Conservation (phyloP, 2,888 invertebrate genomes). For the Zaprionus lineosus region DNA sequence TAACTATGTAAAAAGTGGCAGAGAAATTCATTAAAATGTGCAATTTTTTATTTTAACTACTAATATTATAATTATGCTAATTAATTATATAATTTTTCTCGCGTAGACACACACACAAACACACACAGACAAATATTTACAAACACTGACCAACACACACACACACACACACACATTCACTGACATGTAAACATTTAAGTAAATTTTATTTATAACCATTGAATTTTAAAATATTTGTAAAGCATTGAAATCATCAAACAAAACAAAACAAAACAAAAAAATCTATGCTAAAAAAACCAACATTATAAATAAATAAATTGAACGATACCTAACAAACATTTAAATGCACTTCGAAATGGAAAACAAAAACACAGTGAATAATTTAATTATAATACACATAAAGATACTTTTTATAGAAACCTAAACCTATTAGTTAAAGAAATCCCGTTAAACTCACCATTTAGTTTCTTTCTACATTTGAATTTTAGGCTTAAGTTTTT, state of each 20-base stretch:
- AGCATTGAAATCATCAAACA: conserved; percentile 20
- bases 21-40: conserved; percentile 63
- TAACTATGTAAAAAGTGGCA: conserved; percentile 56
- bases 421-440: conserved; percentile 35
- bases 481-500: conserved; percentile 37
- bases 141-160: conserved; percentile 14
- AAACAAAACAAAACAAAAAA: not conserved
- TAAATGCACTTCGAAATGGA: conserved; percentile 43
- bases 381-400: conserved; percentile 51
- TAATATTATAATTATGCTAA: conserved; percentile 40
- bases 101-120: conserved; percentile 30
- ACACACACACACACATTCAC: conserved; percentile 33
- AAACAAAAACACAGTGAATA: conserved; percentile 61
- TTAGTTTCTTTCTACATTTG: conserved; percentile 44
- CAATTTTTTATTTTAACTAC: conserved; percentile 59
- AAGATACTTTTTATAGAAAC: conserved; percentile 15
- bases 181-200: conserved; percentile 40
- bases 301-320: not conserved
- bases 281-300: conserved; percentile 12
- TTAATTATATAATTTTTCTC: conserved; percentile 46
- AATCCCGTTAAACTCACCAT: conserved; percentile 19
- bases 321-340: conserved; percentile 26
- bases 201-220: conserved; percentile 60
- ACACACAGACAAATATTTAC: too few relatives aligned
- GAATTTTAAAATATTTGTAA: conserved; percentile 28